These are phyloP conservation scores for Furcifer pardalis DNA, from an alignment of 2,797 vertebrate genomes.

Conservation along the genomic window DNA sequence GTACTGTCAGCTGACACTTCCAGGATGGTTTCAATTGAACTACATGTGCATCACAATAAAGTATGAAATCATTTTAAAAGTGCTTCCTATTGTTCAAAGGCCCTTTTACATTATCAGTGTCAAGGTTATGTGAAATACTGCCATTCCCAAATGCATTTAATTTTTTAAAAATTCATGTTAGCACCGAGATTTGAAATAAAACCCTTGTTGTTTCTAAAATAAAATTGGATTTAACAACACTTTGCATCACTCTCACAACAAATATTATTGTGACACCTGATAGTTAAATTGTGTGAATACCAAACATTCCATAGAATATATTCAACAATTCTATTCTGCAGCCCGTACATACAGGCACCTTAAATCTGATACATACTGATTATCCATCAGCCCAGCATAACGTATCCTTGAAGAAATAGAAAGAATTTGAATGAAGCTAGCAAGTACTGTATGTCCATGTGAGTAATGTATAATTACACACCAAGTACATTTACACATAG, in stretches of 20 bases:
- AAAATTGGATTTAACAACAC: conserved; percentile 5
- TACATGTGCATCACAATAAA: conserved; percentile 13
- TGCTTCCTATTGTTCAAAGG: neutral
- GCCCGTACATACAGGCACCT: neutral
- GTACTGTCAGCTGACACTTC: neutral
- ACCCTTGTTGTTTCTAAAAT: conserved; percentile 23
- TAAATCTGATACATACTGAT: neutral
- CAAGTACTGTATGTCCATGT: neutral
- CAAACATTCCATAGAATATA: conserved; percentile 4
- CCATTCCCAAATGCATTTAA: neutral
- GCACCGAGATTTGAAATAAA: conserved; percentile 11
- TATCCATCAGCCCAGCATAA: conserved; percentile 8
- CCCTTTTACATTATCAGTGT: conserved; percentile 14
- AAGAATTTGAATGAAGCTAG: conserved; percentile 5
- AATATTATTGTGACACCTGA: conserved; percentile 22
- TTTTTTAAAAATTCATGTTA: conserved; percentile 10
- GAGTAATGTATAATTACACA: conserved; percentile 6
- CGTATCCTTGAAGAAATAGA: neutral
- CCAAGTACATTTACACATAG: neutral
- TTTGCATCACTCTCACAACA: conserved; percentile 22
- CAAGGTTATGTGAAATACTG: conserved; percentile 9
- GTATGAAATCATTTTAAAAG: neutral
- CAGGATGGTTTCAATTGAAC: conserved; percentile 14
- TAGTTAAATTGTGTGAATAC: conserved; percentile 31
- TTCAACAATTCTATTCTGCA: neutral